A percentile compares a stretch with the other conserved stretches of the same genome.
These are phyloP conservation scores for Trichopria drosophilae DNA, from an alignment of 2,888 invertebrate species.

Conservation along the genomic window DNA sequence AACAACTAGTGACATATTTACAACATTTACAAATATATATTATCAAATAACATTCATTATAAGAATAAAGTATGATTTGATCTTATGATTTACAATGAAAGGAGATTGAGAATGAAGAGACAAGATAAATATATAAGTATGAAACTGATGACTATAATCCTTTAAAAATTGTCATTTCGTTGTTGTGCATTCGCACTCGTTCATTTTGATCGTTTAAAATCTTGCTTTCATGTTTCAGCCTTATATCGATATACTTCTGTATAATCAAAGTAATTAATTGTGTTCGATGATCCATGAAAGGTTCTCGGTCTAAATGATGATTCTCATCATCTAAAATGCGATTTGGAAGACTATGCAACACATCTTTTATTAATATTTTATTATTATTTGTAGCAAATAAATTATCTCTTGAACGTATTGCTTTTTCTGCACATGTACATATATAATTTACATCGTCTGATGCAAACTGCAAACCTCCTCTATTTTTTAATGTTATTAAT, in stretches of 20 bases:
- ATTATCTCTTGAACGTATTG: slow-evolving; percentile 3
- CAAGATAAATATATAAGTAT: no score
- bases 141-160: no score
- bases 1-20: no score
- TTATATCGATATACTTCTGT: slow-evolving; percentile 19
- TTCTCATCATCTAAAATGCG: slow-evolving; percentile 12
- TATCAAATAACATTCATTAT: no score
- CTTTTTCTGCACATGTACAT: slow-evolving; percentile 12
- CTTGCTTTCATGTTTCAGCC: slow-evolving; percentile 17
- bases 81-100: no score
- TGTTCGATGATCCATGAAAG: slow-evolving; percentile 14
- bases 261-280: slow-evolving; percentile 21
- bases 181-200: slow-evolving; percentile 25
- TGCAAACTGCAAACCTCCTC: slow-evolving; percentile 18
- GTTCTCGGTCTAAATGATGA: slow-evolving; percentile 18
- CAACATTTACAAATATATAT: no score
- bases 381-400: slow-evolving; percentile 3
- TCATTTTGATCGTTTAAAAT: slow-evolving; percentile 5
- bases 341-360: slow-evolving; percentile 6
- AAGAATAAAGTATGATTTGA: no score
- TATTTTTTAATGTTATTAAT: slow-evolving; percentile 15
- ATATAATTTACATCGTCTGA: slow-evolving; percentile 16
- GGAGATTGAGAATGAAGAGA: no score
- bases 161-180: slow-evolving; percentile 21
- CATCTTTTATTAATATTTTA: slow-evolving; percentile 10